Percentiles rank a stretch among this genome's conserved stretches.
phyloP scores from a whole-genome alignment of 2,113 vertebrate genomes.

The Rhynchopsitta pachyrhyncha region DNA sequence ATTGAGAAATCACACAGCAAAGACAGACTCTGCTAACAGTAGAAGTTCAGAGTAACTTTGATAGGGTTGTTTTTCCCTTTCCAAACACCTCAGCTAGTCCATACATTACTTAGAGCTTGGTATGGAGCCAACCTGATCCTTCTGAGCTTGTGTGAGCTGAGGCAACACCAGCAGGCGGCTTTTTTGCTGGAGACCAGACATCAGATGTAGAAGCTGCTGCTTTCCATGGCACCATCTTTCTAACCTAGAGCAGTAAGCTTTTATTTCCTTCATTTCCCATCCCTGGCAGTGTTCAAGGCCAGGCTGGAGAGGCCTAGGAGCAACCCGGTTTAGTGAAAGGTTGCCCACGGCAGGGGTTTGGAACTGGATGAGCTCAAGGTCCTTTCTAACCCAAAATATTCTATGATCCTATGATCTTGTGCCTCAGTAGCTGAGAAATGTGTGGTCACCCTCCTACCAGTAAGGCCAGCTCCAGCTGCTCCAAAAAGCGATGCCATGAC shows the following conservation, averaged over 20 bases:
- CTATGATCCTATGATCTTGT: neutral
- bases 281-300: neutral
- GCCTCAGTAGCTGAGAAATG: neutral
- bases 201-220: neutral
- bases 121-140: neutral
- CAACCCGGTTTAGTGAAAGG: neutral
- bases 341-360: neutral
- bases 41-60: neutral
- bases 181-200: neutral
- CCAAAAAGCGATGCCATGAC: slow-evolving; percentile 94
- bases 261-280: neutral
- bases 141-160: neutral
- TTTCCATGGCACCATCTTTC: neutral
- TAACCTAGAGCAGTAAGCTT: neutral
- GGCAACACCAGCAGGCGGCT: neutral
- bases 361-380: neutral
- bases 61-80: neutral
- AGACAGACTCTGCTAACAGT: neutral
- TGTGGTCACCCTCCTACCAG: slow-evolving; percentile 73
- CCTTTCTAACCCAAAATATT: neutral
- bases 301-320: neutral
- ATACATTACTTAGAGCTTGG: neutral
- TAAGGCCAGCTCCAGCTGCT: slow-evolving; percentile 92
- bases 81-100: neutral
- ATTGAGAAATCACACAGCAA: neutral